phyloP scores from a whole-genome alignment of 2,797 vertebrate genomes.

The Echiichthys vipera region DNA sequence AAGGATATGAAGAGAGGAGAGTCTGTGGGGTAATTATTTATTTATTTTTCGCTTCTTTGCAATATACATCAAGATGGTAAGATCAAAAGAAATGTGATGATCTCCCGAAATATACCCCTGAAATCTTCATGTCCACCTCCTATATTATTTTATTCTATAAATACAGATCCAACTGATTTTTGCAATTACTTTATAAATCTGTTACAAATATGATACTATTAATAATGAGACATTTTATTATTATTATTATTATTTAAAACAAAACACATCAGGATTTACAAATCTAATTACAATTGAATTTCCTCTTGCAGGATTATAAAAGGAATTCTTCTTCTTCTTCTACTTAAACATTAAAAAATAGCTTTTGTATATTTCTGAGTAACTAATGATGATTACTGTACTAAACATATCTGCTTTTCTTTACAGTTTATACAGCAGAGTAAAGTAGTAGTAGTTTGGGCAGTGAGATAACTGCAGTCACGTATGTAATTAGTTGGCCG shows the following conservation, averaged over 20 bases:
- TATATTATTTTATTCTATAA: no score
- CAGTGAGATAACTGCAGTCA: neutral
- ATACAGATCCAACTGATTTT: no score
- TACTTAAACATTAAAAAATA: no score
- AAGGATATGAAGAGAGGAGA: slow-evolving; percentile 19
- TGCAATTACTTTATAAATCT: no score
- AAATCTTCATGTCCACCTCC: no score
- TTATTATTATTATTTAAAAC: neutral
- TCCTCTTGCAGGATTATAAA: no score
- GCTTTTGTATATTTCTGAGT: neutral
- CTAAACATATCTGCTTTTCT: neutral
- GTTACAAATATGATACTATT: neutral
- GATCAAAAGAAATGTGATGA: neutral
- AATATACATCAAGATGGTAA: neutral
- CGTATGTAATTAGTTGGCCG: neutral
- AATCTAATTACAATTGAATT: no score
- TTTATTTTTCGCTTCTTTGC: neutral
- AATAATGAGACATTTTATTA: neutral
- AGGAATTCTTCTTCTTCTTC: no score
- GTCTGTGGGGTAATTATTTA: neutral
- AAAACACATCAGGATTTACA: no score
- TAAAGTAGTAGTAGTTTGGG: neutral
- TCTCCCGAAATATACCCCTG: neutral
- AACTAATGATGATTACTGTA: neutral
- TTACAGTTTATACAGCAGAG: neutral